phyloP scores from a whole-genome alignment of 2,113 vertebrate species.

The Struthio camelus region DNA sequence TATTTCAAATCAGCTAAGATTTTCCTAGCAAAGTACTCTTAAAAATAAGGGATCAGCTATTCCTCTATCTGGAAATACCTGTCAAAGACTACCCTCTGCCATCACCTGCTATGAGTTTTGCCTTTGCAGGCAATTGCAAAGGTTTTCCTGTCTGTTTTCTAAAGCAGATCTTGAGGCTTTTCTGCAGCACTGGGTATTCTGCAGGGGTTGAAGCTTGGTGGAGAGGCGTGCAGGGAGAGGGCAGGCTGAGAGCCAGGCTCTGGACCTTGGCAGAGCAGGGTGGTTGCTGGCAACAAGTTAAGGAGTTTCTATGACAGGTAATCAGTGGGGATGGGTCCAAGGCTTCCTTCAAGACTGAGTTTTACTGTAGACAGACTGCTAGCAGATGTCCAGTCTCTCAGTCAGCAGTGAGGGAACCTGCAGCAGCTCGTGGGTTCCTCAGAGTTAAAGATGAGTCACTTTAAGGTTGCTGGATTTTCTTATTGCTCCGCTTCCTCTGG shows the following conservation, averaged over 20 bases:
- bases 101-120: neutral
- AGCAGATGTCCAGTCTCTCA: neutral
- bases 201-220: neutral
- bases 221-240: neutral
- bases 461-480: conserved; percentile 44
- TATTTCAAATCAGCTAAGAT: neutral
- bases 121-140: neutral
- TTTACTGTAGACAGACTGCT: neutral
- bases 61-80: neutral
- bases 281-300: neutral
- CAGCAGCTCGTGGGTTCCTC: neutral
- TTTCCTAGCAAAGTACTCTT: neutral
- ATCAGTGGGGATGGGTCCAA: neutral
- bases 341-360: neutral
- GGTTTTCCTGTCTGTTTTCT: neutral
- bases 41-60: neutral
- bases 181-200: neutral
- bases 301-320: neutral
- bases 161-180: neutral
- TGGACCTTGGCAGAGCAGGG: neutral
- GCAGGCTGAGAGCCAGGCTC: neutral
- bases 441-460: conserved; percentile 58
- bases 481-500: conserved; percentile 66
- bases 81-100: neutral
- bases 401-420: neutral